phyloP scores from a whole-genome alignment of 1,140 invertebrate genomes.

The Drosophila pachea region DNA sequence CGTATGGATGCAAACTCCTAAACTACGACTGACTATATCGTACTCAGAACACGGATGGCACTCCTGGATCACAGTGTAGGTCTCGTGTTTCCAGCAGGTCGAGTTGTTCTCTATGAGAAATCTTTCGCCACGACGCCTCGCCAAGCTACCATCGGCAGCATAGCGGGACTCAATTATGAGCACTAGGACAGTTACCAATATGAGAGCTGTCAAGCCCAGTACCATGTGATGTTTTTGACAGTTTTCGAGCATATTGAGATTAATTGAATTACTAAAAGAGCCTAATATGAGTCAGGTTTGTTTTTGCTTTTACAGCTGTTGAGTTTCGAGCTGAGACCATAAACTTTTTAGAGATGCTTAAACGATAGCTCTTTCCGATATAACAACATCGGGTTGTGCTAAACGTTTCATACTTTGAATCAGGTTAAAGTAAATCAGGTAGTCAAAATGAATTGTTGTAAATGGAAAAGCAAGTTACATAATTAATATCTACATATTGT shows the following conservation, averaged over 20 bases:
- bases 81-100: slow-evolving; percentile 85
- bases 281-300: slow-evolving; percentile 10
- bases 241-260: slow-evolving; percentile 83
- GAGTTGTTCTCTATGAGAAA: slow-evolving; percentile 87
- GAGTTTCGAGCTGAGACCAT: slow-evolving; percentile 14
- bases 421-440: neutral
- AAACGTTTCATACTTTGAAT: neutral
- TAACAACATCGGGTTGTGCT: neutral
- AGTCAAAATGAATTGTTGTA: too few species aligned
- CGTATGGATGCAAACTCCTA: slow-evolving; percentile 85
- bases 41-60: slow-evolving; percentile 89
- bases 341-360: neutral
- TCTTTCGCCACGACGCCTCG: slow-evolving; percentile 68
- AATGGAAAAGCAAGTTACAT: neutral
- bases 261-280: slow-evolving; percentile 2
- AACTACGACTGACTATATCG: slow-evolving; percentile 86
- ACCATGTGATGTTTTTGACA: slow-evolving; percentile 85
- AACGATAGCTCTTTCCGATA: neutral
- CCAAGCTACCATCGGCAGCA: slow-evolving; percentile 67
- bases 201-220: slow-evolving; percentile 82
- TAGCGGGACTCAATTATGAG: slow-evolving; percentile 87
- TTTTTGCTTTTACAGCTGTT: slow-evolving; percentile 32
- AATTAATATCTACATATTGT: too few species aligned
- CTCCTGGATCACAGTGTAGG: slow-evolving; percentile 84
- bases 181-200: slow-evolving; percentile 86